These are phyloP conservation scores for Ridgeia piscesae DNA, from an alignment of 1,140 invertebrate species.

Conservation along the genomic window DNA sequence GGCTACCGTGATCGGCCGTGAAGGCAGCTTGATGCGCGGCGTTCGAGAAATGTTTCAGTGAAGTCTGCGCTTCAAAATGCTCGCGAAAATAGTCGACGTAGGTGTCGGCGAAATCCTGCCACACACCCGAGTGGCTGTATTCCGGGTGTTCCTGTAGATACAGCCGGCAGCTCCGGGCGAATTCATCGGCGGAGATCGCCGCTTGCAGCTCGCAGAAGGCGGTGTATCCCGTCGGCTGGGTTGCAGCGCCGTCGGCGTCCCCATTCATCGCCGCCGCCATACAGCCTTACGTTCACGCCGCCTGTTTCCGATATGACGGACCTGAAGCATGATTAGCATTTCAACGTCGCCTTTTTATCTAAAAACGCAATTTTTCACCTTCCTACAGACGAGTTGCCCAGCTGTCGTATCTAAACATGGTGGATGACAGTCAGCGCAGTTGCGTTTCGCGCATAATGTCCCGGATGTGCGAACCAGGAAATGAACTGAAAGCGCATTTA, in stretches of 20 bases:
- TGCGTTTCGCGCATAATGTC: not conserved
- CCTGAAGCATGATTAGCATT: not conserved
- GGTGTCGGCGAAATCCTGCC: constrained; percentile 74
- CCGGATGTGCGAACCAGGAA: not conserved
- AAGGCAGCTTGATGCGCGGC: not conserved
- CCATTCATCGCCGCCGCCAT: constrained; percentile 15
- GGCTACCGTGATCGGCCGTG: constrained; percentile 19
- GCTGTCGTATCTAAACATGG: constrained; percentile 4
- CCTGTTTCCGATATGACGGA: not conserved
- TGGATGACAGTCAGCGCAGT: not conserved
- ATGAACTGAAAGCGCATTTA: not conserved
- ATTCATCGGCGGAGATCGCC: constrained; percentile 77
- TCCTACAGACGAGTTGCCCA: not conserved
- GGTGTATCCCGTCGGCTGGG: constrained; percentile 37
- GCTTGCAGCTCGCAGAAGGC: constrained; percentile 90
- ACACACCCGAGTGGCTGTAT: constrained; percentile 61
- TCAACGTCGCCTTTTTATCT: not conserved
- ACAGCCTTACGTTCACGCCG: not conserved
- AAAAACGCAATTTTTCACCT: not conserved
- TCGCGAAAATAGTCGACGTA: constrained; percentile 79
- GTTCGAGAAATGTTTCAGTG: not conserved
- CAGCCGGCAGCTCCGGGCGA: constrained; percentile 79
- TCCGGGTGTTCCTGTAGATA: constrained; percentile 72
- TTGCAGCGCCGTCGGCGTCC: constrained; percentile 11
- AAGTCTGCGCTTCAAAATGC: constrained; percentile 47